Conservation (phyloP, 2,888 invertebrate species). For the Meteorus cinctellus region DNA sequence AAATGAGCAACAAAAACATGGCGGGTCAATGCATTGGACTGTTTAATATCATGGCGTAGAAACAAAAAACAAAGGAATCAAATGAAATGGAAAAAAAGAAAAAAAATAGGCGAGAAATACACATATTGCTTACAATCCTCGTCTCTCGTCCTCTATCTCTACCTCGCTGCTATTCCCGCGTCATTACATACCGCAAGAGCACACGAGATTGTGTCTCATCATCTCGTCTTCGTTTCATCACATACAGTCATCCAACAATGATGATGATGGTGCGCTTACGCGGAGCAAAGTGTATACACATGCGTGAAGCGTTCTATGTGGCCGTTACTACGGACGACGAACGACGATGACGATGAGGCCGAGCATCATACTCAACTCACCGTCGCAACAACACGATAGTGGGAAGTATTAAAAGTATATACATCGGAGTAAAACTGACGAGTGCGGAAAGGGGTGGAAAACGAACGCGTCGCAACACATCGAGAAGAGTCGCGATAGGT, state of each 20-base stretch:
- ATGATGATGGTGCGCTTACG: slow-evolving; percentile 52
- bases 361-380: slow-evolving; percentile 19
- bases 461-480: slow-evolving; percentile 24
- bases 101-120: neutral
- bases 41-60: neutral
- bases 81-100: neutral
- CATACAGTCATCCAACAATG: neutral
- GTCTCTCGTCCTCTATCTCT: neutral
- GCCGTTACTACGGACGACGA: slow-evolving; percentile 62
- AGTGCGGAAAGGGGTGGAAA: slow-evolving; percentile 40
- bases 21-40: slow-evolving; percentile 15
- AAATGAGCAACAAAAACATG: neutral
- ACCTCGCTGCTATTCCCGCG: neutral
- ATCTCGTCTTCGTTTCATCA: slow-evolving; percentile 14
- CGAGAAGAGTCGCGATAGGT: slow-evolving; percentile 3
- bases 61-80: neutral
- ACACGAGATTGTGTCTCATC: neutral
- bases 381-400: slow-evolving; percentile 13
- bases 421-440: neutral
- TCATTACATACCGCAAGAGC: neutral
- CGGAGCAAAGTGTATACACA: slow-evolving; percentile 60
- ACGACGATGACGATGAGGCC: neutral
- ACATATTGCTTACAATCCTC: slow-evolving; percentile 10
- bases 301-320: slow-evolving; percentile 56
- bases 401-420: neutral